Evolutionary conservation across 1,140 invertebrate species (phyloP), one percentile per base, ranked within the genome.

Genomic region (Trichonephila inaurata): DNA sequence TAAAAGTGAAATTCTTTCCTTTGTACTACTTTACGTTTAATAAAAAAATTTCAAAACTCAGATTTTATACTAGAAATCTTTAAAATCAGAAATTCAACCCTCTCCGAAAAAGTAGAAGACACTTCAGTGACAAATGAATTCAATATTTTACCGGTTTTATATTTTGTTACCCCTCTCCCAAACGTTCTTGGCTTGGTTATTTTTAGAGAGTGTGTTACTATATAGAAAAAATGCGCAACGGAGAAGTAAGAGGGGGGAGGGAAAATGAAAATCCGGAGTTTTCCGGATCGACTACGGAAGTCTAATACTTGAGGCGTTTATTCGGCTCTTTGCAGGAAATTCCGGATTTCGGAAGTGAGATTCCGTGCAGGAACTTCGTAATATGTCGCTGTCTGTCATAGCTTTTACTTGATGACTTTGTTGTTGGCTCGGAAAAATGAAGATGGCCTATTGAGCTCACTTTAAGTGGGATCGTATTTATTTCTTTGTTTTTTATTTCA

Each of bases 311-410:
- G 28, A 83, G 81, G 60, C 61, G 89, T 91, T 91, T 91, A 91
- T 91, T 91, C 81, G 89, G 33, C 69, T 82, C 33, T 58, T 91
- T 83, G 89, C 81, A 91, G 89, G 89, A 91, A 91, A 91, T 91
- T 91, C 89, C 89, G 89, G 89, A 91, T 91, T 91, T 91, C 89
- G 89, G 89, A 91, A 83, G 89, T 83, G 77, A 83, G 51, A 77
- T 91, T 91, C 77, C 89, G 89, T 82, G 89, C 89, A 91, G 89
- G 89, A 91, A 91, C 89, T 91, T 77, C 60, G 60, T 83, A 91
- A 91, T 91, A 91, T 83, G 89, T 91, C 89, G 77, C 69, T 89
- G 89, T 61, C 60, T 83, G 58, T 77, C 89, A 77, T 44, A 24
- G 40, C 28, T 33, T 40, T 19, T 62, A n/a, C 69, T 64, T 66